Conservation (phyloP, 2,888 invertebrate species). For the Spodoptera littoralis region DNA sequence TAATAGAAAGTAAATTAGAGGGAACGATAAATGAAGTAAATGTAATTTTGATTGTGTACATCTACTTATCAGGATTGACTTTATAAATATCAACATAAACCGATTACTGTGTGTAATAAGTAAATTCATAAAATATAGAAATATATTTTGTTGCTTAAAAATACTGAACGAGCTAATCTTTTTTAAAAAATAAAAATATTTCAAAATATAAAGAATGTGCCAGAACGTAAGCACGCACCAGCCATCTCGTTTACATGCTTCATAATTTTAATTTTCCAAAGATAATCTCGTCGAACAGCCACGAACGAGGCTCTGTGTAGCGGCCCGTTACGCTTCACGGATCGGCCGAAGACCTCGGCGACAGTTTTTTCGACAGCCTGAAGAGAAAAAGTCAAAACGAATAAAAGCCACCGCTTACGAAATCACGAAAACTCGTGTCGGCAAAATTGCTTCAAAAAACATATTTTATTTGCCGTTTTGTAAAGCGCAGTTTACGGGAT, state of each 20-base stretch:
- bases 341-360: conserved; percentile 71
- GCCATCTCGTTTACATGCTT: conserved; percentile 35
- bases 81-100: too few relatives aligned
- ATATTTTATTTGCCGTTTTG: conserved; percentile 33
- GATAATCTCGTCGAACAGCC: conserved; percentile 48
- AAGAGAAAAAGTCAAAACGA: conserved; percentile 71
- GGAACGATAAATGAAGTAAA: too few relatives aligned
- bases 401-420: conserved; percentile 73
- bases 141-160: too few relatives aligned
- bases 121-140: too few relatives aligned
- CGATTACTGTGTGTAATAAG: too few relatives aligned
- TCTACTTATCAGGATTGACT: too few relatives aligned
- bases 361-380: conserved; percentile 73
- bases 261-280: conserved; percentile 56
- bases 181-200: conserved; percentile 20
- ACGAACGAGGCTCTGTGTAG: conserved; percentile 44
- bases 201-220: conserved; percentile 25
- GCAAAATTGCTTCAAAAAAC: conserved; percentile 70
- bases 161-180: background rate
- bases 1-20: conserved; percentile 3
- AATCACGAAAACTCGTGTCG: conserved; percentile 84
- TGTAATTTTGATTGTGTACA: too few relatives aligned
- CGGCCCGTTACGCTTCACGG: conserved; percentile 68
- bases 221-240: conserved; percentile 31
- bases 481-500: conserved; percentile 27